Evolutionary conservation across 2,888 invertebrate genomes (phyloP), one percentile per base, ranked within the genome.

Genomic region (Agrotis segetum): DNA sequence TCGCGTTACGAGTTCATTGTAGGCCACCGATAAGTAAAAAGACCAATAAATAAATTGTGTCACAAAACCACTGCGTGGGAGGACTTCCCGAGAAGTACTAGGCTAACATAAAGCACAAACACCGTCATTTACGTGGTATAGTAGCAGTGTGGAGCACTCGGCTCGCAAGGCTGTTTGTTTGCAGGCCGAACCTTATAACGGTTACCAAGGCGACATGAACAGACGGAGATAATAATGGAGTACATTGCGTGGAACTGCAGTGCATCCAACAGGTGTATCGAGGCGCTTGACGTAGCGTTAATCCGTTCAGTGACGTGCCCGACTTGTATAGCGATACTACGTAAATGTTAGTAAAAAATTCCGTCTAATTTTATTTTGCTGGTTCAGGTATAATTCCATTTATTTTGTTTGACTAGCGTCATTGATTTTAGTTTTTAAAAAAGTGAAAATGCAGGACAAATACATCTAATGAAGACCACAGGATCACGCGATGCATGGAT

Each of bases 201-300:
- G 19, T 16, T 66, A 82, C 79, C 24, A 82, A 68, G 75, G 49
- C 21, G 64, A 49, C 66, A 78, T 52, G 19, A 82, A 69, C 64
- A 65, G 66, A 62, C 55, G 46, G 40, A 82, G 68, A 75, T 71
- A 75, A 67, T 79, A 73, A 68, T 50, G 62, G 66, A 67, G 65
- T 40, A 71, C 40, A 80, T 65, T 75, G 76, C 76, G 67, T 63
- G 61, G 59, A 49, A 60, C 44, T 70, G 65, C 65, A 67, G 11
- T 74, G 81, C 70, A 67, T 13, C 74, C 74, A 80, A 80, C 80
- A 80, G 81, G 80, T 80, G 77, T 81, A 80, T 74, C 63, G 65
- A n/a, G 56, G 74, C 64, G 79, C 61, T 73, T 77, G 74, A 74
- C 70, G 67, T 74, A 59, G 67, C 81, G 61, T 69, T 80, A 81